phyloP scores from a whole-genome alignment of 2,797 vertebrate species.

The Tinamus major region DNA sequence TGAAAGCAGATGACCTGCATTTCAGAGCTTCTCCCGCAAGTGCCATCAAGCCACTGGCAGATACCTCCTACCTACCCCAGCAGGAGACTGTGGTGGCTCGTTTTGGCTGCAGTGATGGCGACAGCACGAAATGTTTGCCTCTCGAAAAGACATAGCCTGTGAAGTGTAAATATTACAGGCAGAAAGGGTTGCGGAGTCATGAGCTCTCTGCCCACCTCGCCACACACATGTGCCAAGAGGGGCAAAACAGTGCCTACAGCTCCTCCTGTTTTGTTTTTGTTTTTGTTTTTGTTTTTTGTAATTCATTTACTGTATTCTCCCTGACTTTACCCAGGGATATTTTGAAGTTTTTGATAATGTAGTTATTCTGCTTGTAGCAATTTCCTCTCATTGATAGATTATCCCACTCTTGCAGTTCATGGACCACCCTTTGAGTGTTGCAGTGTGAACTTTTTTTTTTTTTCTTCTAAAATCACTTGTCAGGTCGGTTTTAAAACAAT shows the following conservation, averaged over 20 bases:
- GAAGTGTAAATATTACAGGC: not conserved
- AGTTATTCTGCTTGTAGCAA: not conserved
- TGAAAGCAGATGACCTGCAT: not conserved
- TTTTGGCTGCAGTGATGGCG: not conserved
- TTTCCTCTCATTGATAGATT: not conserved
- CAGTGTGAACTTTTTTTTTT: not conserved
- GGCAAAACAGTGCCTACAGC: not conserved
- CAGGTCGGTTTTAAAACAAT: not conserved
- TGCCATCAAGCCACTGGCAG: not conserved
- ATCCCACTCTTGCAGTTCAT: not conserved
- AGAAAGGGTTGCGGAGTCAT: fast-evolving
- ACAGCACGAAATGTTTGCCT: not conserved
- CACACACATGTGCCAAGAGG: not conserved
- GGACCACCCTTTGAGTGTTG: not conserved
- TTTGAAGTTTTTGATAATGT: not conserved
- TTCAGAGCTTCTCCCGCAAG: not conserved
- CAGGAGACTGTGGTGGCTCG: not conserved
- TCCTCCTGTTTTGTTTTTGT: not conserved
- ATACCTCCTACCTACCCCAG: not conserved
- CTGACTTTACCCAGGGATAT: not conserved
- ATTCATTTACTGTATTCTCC: not conserved
- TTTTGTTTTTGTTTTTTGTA: not conserved
- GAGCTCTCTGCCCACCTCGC: not conserved
- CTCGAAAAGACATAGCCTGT: not conserved
- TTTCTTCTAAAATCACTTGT: not conserved